Evolutionary conservation across 2,113 vertebrate genomes (phyloP).

Genomic region (Antennarius striatus): DNA sequence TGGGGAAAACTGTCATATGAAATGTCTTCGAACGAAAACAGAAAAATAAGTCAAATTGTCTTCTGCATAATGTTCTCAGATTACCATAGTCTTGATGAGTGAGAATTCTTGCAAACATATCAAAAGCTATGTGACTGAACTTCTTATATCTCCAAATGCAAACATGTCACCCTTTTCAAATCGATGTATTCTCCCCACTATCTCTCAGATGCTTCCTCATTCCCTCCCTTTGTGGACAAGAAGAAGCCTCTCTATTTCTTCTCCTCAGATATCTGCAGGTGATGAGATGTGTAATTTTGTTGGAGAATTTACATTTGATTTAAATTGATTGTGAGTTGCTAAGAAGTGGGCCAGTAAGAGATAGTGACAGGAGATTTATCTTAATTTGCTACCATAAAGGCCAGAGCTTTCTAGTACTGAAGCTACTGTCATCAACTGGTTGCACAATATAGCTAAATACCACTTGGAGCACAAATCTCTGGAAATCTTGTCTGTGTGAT

Average conservation of each 20-base stretch:
- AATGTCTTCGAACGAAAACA: too few relatives aligned
- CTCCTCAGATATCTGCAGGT: slow-evolving; percentile 96
- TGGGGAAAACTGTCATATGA: too few relatives aligned
- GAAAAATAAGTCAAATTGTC: too few relatives aligned
- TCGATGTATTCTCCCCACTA: neutral
- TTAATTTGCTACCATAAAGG: slow-evolving; percentile 53
- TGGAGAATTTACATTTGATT: too few relatives aligned
- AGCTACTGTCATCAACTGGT: neutral
- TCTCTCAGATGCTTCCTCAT: slow-evolving; percentile 88
- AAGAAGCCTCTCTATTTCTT: slow-evolving; percentile 83
- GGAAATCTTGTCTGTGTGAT: neutral
- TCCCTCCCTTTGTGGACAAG: slow-evolving; percentile 88
- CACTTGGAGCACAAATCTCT: neutral
- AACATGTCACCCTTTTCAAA: too few relatives aligned
- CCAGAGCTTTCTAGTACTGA: slow-evolving; percentile 47
- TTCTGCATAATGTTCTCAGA: too few relatives aligned
- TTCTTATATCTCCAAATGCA: too few relatives aligned
- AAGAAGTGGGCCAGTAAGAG: neutral
- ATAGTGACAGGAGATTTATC: neutral
- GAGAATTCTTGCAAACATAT: too few relatives aligned
- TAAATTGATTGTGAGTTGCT: neutral
- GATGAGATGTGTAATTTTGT: slow-evolving; percentile 11
- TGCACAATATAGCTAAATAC: neutral
- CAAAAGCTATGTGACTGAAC: too few relatives aligned
- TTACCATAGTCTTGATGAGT: too few relatives aligned